Conservation (phyloP, 2,888 invertebrate species). For the Pseudoips prasinana region DNA sequence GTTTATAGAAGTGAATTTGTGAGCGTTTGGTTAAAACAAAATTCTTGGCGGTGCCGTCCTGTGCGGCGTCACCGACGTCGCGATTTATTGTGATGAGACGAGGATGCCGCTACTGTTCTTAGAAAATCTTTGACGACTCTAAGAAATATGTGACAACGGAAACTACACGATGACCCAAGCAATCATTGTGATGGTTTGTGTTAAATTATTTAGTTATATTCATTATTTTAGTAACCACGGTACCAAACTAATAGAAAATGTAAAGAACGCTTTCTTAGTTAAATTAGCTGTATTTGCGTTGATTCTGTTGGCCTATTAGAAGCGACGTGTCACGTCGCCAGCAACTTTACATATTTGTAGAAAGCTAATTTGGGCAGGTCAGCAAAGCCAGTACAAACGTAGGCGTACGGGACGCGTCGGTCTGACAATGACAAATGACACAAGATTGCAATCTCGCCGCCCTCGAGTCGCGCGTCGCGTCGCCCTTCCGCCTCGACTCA, state of each 20-base stretch:
- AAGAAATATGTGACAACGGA: conserved; percentile 58
- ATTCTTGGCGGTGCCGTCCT: conserved; percentile 80
- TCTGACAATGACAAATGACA: conserved; percentile 90
- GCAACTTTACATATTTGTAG: conserved; percentile 11
- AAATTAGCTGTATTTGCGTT: too few relatives aligned
- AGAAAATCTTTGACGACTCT: conserved; percentile 69
- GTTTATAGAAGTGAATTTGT: conserved; percentile 79
- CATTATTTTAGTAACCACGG: too few relatives aligned
- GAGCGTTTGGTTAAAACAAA: conserved; percentile 80
- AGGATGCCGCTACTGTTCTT: conserved; percentile 66
- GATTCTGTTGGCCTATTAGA: not conserved
- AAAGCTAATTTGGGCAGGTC: conserved; percentile 72
- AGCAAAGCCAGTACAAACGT: conserved; percentile 52
- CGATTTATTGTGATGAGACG: conserved; percentile 78
- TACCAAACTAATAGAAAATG: too few relatives aligned
- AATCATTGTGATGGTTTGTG: too few relatives aligned
- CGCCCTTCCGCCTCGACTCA: conserved; percentile 67
- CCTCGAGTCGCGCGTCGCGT: conserved; percentile 57
- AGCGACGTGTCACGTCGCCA: not conserved
- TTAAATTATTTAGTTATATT: too few relatives aligned
- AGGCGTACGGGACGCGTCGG: conserved; percentile 62
- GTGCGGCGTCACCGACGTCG: conserved; percentile 76
- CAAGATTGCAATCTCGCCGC: conserved; percentile 88
- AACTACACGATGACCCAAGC: too few relatives aligned
- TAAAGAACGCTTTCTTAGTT: too few relatives aligned